These are phyloP conservation scores for Theristus sp. DNA, from an alignment of 2,888 invertebrate species.

Conservation along the genomic window DNA sequence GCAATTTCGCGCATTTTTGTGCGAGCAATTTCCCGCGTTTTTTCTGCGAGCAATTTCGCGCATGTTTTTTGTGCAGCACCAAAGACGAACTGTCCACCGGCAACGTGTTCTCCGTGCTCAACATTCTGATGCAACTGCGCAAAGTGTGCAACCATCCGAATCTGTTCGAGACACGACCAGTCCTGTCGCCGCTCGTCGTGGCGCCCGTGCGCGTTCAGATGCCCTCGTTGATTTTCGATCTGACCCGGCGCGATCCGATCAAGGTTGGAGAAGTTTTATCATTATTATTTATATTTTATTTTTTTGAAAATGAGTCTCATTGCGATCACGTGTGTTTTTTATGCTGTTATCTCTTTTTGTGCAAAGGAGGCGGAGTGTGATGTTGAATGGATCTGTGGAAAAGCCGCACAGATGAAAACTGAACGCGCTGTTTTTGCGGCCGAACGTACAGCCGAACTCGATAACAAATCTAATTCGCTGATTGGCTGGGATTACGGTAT, in stretches of 20 bases:
- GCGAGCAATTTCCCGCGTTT: too few relatives aligned
- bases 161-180: conserved; percentile 86
- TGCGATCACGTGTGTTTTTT: too few relatives aligned
- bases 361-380: not conserved
- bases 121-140: conserved; percentile 84
- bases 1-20: too few relatives aligned
- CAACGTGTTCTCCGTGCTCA: conserved; percentile 80
- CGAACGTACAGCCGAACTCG: too few relatives aligned
- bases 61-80: conserved; percentile 45
- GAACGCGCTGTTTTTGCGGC: too few relatives aligned
- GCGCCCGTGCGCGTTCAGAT: conserved; percentile 7
- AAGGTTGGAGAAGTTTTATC: too few relatives aligned
- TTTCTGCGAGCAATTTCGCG: too few relatives aligned
- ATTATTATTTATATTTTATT: too few relatives aligned
- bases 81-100: conserved; percentile 77
- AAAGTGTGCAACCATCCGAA: conserved; percentile 97
- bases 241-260: not conserved
- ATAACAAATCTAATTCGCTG: too few relatives aligned
- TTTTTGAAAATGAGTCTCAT: too few relatives aligned
- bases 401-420: too few relatives aligned
- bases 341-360: not conserved
- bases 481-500: too few relatives aligned
- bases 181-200: conserved; percentile 60
- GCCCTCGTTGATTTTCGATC: conserved; percentile 12
- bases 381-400: not conserved